Evolutionary conservation across 2,113 vertebrate species (phyloP).

Genomic region (Rhea americana): DNA sequence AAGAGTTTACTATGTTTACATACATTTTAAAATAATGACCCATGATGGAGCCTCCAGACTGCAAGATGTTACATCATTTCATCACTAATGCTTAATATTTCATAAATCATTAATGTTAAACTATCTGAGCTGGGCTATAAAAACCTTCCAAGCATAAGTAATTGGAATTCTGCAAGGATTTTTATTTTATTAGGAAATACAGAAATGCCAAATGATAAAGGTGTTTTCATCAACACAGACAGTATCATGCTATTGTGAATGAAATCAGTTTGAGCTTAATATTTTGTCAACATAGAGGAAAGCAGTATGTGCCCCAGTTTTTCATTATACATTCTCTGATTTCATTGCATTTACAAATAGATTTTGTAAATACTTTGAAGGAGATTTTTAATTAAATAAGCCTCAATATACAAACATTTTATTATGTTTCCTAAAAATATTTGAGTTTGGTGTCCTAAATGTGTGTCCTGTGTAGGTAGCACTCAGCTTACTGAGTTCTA

Average conservation of each 20-base stretch:
- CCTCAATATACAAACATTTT: not conserved
- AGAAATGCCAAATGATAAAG: conserved; percentile 5
- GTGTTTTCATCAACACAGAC: conserved; percentile 10
- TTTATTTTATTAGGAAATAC: conserved; percentile 6
- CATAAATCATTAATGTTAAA: not conserved
- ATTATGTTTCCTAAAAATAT: not conserved
- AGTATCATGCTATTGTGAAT: not conserved
- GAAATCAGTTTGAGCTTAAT: conserved; percentile 17
- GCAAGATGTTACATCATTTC: not conserved
- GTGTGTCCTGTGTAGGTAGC: not conserved
- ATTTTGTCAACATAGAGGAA: not conserved
- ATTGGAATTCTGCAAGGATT: conserved; percentile 15
- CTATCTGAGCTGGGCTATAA: not conserved
- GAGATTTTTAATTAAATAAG: conserved; percentile 4
- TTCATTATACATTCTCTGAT: not conserved
- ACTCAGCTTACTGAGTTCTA: not conserved
- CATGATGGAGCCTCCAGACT: not conserved
- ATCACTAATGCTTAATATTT: not conserved
- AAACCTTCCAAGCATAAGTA: not conserved
- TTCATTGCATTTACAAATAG: not conserved
- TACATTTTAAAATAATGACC: not conserved
- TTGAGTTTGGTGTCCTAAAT: not conserved
- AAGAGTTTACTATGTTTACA: not conserved
- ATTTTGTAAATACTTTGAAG: not conserved
- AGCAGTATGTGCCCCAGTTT: not conserved